phyloP scores from a whole-genome alignment of 2,888 invertebrate genomes.

The Scaptomyza reducta region DNA sequence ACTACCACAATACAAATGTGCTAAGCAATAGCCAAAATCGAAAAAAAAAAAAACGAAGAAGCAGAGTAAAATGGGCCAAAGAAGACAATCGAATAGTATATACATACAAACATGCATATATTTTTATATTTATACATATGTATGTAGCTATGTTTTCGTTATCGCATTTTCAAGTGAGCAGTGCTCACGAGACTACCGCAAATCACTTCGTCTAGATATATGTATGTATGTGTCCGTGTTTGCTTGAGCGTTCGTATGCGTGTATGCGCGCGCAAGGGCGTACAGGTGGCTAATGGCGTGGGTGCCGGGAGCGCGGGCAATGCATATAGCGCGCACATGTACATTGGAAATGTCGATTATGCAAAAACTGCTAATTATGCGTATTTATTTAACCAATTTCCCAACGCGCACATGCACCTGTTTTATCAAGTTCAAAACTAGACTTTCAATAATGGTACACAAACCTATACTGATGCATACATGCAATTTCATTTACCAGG shows the following conservation, averaged over 20 bases:
- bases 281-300: conserved; percentile 74
- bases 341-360: conserved; percentile 59
- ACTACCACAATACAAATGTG: conserved; percentile 19
- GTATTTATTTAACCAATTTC: conserved; percentile 42
- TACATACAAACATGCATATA: conserved; percentile 7
- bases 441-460: conserved; percentile 20
- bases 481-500: conserved; percentile 41
- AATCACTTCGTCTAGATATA: conserved; percentile 53
- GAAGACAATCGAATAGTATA: conserved; percentile 46
- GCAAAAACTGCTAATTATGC: conserved; percentile 59
- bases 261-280: conserved; percentile 66
- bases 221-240: conserved; percentile 10
- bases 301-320: conserved; percentile 52
- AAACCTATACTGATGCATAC: conserved; percentile 18
- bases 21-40: conserved; percentile 27
- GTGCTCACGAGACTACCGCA: conserved; percentile 61
- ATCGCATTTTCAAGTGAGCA: conserved; percentile 47
- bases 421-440: conserved; percentile 30
- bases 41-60: conserved; percentile 38
- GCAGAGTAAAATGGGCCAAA: conserved; percentile 59
- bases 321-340: conserved; percentile 67
- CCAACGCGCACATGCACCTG: conserved; percentile 19
- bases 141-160: conserved; percentile 42
- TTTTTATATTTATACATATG: not conserved
- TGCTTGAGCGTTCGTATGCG: conserved; percentile 20